These are phyloP conservation scores for Tuberolachnus salignus DNA, from an alignment of 2,888 invertebrate genomes.

Conservation along the genomic window DNA sequence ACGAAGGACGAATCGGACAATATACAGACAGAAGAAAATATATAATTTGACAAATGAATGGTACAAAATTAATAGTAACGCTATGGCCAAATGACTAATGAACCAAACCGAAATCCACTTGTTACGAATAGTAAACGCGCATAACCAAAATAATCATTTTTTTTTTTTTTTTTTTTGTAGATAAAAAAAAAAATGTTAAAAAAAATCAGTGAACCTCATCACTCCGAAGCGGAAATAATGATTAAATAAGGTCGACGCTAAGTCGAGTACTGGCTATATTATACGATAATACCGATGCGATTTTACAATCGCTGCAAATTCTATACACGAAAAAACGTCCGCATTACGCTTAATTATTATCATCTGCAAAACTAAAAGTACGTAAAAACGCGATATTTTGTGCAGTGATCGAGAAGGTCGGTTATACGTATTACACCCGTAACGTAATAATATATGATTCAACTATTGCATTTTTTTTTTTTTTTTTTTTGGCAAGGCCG, in stretches of 20 bases:
- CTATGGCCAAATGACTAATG: conserved; percentile 48
- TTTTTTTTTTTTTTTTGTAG: background rate
- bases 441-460: conserved; percentile 3
- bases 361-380: no score
- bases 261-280: background rate
- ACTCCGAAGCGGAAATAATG: conserved; percentile 32
- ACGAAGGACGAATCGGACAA: conserved; percentile 46
- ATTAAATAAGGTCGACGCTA: conserved; percentile 34
- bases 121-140: conserved; percentile 44
- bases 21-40: conserved; percentile 36
- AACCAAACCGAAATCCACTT: conserved; percentile 46
- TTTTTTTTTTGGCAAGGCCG: conserved; percentile 28
- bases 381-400: background rate
- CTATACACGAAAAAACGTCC: background rate
- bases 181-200: background rate
- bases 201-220: conserved; percentile 2
- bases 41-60: conserved; percentile 52
- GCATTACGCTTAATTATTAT: background rate
- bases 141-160: conserved; percentile 33
- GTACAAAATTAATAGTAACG: conserved; percentile 37
- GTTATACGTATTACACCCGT: background rate
- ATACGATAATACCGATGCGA: background rate
- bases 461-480: conserved; percentile 12
- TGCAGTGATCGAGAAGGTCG: conserved; percentile 10
- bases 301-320: background rate